Evolutionary conservation across 2,797 vertebrate genomes (phyloP), one percentile per base, ranked within the genome.

Genomic region (Acanthopagrus latus): DNA sequence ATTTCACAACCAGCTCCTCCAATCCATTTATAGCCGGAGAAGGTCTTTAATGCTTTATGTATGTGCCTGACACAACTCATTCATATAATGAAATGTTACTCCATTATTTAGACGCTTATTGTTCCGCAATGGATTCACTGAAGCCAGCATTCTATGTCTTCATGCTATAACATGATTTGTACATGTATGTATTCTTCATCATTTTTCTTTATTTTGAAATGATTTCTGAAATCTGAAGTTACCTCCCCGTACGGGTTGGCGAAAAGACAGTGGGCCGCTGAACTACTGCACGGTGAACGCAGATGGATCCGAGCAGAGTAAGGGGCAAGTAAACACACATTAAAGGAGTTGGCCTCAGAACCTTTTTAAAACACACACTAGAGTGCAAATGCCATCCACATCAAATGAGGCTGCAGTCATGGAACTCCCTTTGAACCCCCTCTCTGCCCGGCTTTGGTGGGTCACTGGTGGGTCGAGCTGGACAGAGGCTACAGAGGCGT

Each of bases 311-410:
- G 20, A 82, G 69, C 78, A 70, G 56, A 56, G 76, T 80, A 47
- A 86, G 77, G 38, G 85, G 64, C 81, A 81, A 67, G 87, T 85
- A 91, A 92, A 91, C 90, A 86, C 83, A 91, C 89, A 92, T 90
- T 90, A 86, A 91, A 91, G 85, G 80, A 66, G 18, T 23, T 71
- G 80, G 83, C 79, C 78, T 74, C 0, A 8, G 41, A 94, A 92
- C 87, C 95, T 95, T 96, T 38, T 96, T 95, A 60, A 95, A 95
- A 89, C 93, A 91, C 88, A 95, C 96, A 94, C 92, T 44, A 95
- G 85, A 0, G 95, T 94, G 95, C 68, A 96, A 95, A 85, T 96
- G 96, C 89, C 97, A 96, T 76, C 84, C 81, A 88, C 90, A 89
- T 93, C 83, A 93, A 91, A 88, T 83, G 83, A 81, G 67, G 79